These are phyloP conservation scores for Triplophysa siluroides DNA, from an alignment of 2,113 vertebrate genomes.

Conservation along the genomic window DNA sequence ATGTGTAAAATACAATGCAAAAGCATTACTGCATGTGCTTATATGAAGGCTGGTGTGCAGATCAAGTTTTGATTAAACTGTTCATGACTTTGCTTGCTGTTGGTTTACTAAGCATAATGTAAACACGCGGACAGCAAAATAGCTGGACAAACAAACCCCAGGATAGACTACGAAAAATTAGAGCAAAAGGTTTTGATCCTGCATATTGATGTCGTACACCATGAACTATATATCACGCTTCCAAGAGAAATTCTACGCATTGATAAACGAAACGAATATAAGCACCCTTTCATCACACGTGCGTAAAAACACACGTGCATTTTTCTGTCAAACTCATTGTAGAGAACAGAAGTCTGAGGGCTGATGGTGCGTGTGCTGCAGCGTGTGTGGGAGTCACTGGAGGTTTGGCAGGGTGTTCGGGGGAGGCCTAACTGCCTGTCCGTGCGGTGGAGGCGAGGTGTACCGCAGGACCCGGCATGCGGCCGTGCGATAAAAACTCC, in stretches of 20 bases:
- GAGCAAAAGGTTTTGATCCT: no score
- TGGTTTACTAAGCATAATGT: no score
- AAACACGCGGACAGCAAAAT: no score
- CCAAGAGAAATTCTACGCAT: no score
- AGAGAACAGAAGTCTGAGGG: neutral
- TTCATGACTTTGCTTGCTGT: no score
- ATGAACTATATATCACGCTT: no score
- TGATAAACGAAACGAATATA: no score
- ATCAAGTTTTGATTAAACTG: no score
- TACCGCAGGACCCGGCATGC: constrained; percentile 57
- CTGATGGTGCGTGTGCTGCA: constrained; percentile 14
- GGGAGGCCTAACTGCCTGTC: constrained; percentile 53
- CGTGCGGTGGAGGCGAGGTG: constrained; percentile 37
- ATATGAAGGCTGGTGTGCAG: neutral
- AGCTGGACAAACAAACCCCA: no score
- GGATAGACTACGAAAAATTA: no score
- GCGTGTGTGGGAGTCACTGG: constrained; percentile 7
- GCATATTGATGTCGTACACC: no score
- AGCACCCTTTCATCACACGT: no score
- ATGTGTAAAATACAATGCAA: neutral
- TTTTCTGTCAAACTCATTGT: neutral
- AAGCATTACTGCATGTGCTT: neutral
- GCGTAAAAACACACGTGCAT: neutral
- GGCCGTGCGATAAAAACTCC: constrained; percentile 63
- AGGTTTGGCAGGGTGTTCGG: constrained; percentile 43